Conservation (phyloP, 2,797 vertebrate species). For the Lacerta bilineata region DNA sequence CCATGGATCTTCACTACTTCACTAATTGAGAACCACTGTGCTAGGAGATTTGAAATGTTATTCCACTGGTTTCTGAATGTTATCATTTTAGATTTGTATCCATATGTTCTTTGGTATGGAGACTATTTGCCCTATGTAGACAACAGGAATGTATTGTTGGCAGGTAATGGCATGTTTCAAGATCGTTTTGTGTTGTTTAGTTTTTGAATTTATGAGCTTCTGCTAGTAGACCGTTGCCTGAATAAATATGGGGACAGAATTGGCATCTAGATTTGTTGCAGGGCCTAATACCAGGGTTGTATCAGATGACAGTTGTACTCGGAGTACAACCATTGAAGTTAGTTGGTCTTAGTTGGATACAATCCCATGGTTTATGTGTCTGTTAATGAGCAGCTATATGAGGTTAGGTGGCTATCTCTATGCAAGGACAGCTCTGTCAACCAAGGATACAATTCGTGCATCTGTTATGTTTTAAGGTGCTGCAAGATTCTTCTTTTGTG, state of each 20-base stretch:
- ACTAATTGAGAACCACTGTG: too few species aligned
- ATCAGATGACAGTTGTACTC: too few species aligned
- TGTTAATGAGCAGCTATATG: background rate
- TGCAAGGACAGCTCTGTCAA: background rate
- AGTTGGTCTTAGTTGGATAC: too few species aligned
- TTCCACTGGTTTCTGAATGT: background rate
- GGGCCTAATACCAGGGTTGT: too few species aligned
- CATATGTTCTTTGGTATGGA: background rate
- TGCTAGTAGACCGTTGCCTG: background rate
- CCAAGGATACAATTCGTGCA: background rate
- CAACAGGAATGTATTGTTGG: background rate
- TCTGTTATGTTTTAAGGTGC: background rate
- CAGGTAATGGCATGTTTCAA: background rate
- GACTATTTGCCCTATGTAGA: background rate
- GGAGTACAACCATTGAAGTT: too few species aligned
- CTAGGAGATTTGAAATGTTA: background rate
- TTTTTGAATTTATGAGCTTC: background rate
- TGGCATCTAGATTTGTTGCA: too few species aligned
- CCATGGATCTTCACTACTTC: too few species aligned
- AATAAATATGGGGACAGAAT: too few species aligned
- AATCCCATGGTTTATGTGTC: background rate
- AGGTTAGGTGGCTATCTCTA: background rate
- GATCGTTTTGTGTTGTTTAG: too few species aligned
- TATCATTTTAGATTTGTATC: background rate
- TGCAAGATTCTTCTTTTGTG: background rate